phyloP scores from a whole-genome alignment of 2,113 vertebrate genomes.

The Orientallactaga bullata region DNA sequence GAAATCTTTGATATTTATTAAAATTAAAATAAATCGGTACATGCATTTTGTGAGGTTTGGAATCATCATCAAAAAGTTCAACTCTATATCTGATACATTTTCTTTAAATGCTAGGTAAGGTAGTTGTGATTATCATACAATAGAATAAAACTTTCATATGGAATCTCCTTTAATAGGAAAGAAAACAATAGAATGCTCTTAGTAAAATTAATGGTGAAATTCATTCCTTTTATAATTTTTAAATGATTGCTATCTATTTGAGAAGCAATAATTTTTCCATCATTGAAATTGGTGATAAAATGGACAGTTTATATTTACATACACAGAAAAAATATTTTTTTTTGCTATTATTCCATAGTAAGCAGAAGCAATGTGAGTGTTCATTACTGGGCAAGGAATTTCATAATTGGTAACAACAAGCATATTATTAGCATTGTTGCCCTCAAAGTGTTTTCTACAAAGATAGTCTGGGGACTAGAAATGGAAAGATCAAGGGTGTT shows the following conservation, averaged over 20 bases:
- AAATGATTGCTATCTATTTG: background rate
- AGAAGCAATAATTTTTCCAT: conserved; percentile 49
- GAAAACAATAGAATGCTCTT: background rate
- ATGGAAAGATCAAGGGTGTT: conserved; percentile 75
- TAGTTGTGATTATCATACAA: background rate
- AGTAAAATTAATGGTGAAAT: background rate
- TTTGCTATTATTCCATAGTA: conserved; percentile 47
- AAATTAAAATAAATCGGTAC: background rate
- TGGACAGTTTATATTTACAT: conserved; percentile 14
- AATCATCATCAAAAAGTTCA: background rate
- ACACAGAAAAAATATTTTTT: conserved; percentile 32
- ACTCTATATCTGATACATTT: background rate
- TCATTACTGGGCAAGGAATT: conserved; percentile 63
- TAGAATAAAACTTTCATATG: background rate
- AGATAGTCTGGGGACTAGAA: conserved; percentile 75
- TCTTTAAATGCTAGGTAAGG: background rate
- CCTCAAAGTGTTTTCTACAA: conserved; percentile 62
- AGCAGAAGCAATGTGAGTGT: conserved; percentile 40
- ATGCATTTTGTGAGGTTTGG: background rate
- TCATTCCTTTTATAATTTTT: background rate
- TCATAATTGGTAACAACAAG: conserved; percentile 69
- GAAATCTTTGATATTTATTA: background rate
- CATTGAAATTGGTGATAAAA: conserved; percentile 21
- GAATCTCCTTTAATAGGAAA: background rate
- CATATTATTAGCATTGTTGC: conserved; percentile 53